These are phyloP conservation scores for Atta cephalotes DNA, from an alignment of 1,140 invertebrate species.

Conservation along the genomic window DNA sequence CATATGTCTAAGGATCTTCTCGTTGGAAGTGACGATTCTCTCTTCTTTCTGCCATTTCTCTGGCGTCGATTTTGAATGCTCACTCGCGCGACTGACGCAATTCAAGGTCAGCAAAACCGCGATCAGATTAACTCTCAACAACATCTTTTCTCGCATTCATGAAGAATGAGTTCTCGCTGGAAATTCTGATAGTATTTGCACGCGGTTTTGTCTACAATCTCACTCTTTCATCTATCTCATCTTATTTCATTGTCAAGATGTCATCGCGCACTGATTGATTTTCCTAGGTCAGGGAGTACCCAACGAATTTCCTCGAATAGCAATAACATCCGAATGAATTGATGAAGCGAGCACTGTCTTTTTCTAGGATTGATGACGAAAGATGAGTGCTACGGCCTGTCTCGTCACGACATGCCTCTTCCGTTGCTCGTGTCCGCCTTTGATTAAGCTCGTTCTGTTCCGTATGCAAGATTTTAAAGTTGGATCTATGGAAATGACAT, in stretches of 20 bases:
- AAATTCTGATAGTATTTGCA: constrained; percentile 2
- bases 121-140: constrained; percentile 79
- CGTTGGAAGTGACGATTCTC: neutral
- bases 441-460: neutral
- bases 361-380: neutral
- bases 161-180: constrained; percentile 33
- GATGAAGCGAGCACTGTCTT: neutral
- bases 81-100: constrained; percentile 65
- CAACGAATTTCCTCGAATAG: constrained; percentile 6
- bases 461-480: neutral
- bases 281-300: neutral
- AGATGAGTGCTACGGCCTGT: neutral
- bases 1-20: constrained; percentile 42
- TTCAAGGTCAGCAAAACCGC: constrained; percentile 72
- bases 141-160: constrained; percentile 74
- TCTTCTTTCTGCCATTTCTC: constrained; percentile 23
- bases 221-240: neutral
- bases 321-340: constrained; percentile 22
- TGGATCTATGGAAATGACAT: neutral
- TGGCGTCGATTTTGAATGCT: constrained; percentile 28
- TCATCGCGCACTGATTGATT: neutral
- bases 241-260: constrained; percentile 58
- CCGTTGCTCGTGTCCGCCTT: neutral
- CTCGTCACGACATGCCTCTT: constrained; percentile 4
- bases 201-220: constrained; percentile 35